Evolutionary conservation across 2,888 invertebrate genomes (phyloP), one percentile per base, ranked within the genome.

Genomic region (Metellina segmentata): DNA sequence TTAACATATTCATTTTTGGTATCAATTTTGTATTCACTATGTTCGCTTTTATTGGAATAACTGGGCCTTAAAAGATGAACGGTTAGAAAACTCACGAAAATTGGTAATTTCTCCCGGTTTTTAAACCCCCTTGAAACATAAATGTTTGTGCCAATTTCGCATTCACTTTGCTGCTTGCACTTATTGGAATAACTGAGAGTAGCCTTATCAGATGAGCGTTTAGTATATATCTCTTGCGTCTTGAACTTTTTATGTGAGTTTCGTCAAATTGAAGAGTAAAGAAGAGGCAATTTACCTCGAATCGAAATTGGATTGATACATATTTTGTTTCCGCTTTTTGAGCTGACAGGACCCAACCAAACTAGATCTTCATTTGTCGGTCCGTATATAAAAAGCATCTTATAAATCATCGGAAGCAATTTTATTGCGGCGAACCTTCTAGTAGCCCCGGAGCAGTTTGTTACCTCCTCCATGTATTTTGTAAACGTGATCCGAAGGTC

Each of bases 261-360:
- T 61, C 61, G 9, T 61, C 61, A 61, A 9, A 11, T 16, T 16
- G 51, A 19, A 9, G 19, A 72, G 11, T 6, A 78, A 16, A 53
- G 34, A 20, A 8, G 61, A 87, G 72, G 87, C 71, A 87, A 81
- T 87, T 87, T 72, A 72, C 48, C 74, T 87, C 52, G 89, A 90
- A 89, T 89, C 77, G 89, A 89, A 89, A 89, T 89, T 85, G 88
- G 74, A 88, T 85, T 90, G 89, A 90, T 90, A 85, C 89, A 90
- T 90, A 90, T 90, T 90, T 90, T 79, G 89, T 83, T 90, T 83
- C 79, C 70, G 69, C 71, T 82, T 77, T 51, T 77, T 16, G 49
- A 75, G 75, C 51, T 89, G 89, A 77, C 89, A 82, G 74, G 75
- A 71, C 71, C 53, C 13, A 77, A 49, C 61, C 82, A 77, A 90